Conservation (phyloP, 2,797 vertebrate genomes). For the Paratrypauchen microcephalus region DNA sequence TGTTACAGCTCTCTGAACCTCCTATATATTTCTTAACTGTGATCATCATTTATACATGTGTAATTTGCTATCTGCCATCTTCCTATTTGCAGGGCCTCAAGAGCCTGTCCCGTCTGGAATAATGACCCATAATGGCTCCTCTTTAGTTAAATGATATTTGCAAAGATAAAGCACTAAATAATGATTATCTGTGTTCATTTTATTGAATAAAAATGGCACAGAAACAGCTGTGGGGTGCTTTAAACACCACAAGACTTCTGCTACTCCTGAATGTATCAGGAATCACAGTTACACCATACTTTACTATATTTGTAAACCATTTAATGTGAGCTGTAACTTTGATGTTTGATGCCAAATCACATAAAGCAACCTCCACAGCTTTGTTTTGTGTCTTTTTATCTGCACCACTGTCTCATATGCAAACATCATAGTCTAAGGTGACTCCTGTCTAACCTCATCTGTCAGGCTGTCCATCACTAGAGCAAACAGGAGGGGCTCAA, state of each 20-base stretch:
- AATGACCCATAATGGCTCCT: conserved; percentile 42
- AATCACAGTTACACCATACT: conserved; percentile 20
- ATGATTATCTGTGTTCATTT: conserved; percentile 36
- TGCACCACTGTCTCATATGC: background rate
- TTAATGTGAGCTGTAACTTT: background rate
- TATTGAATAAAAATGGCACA: conserved; percentile 26
- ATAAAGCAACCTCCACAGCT: background rate
- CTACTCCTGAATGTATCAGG: conserved; percentile 10
- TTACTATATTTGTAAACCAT: background rate
- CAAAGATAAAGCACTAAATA: conserved; percentile 47
- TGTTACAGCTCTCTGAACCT: conserved; percentile 33
- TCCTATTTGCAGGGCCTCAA: conserved; percentile 62
- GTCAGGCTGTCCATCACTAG: conserved; percentile 1
- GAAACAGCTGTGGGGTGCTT: conserved; percentile 15
- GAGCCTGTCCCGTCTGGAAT: conserved; percentile 46
- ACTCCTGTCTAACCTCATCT: conserved; percentile 1
- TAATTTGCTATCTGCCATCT: conserved; percentile 46
- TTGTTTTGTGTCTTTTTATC: background rate
- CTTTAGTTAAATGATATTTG: conserved; percentile 41
- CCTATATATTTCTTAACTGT: conserved; percentile 34
- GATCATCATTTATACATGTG: conserved; percentile 71
- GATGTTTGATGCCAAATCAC: background rate
- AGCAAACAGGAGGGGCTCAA: conserved; percentile 17
- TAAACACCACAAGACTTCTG: conserved; percentile 20
- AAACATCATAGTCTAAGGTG: background rate